phyloP scores from a whole-genome alignment of 2,797 vertebrate genomes.

The Benthosema pterotum region DNA sequence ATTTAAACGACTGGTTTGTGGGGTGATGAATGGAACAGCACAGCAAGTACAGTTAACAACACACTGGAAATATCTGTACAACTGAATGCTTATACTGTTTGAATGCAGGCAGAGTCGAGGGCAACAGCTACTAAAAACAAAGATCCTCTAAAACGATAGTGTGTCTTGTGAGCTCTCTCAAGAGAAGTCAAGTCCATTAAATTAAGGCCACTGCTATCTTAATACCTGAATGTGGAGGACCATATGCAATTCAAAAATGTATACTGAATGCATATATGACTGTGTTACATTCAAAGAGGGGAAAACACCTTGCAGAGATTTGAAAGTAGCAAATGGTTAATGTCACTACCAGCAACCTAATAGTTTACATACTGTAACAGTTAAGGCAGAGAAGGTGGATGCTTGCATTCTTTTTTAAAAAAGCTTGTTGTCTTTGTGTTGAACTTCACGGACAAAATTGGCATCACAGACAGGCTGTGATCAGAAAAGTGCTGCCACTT shows the following conservation, averaged over 20 bases:
- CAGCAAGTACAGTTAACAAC: slow-evolving; percentile 42
- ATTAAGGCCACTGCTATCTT: slow-evolving; percentile 35
- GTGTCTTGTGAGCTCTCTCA: slow-evolving; percentile 37
- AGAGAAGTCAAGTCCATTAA: slow-evolving; percentile 36
- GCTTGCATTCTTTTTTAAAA: slow-evolving; percentile 67
- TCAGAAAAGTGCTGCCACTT: slow-evolving; percentile 79
- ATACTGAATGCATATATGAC: slow-evolving; percentile 36
- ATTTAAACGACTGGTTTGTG: slow-evolving; percentile 43
- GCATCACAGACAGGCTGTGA: slow-evolving; percentile 47
- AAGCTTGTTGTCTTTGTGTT: slow-evolving; percentile 62
- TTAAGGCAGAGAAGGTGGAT: slow-evolving; percentile 48
- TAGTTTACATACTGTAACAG: slow-evolving; percentile 53
- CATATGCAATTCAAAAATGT: slow-evolving; percentile 18
- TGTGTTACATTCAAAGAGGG: slow-evolving; percentile 58
- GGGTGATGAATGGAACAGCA: slow-evolving; percentile 50
- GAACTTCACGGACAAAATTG: slow-evolving; percentile 61
- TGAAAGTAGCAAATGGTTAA: slow-evolving; percentile 44
- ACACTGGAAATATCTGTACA: slow-evolving; percentile 49
- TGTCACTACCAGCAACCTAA: slow-evolving; percentile 34
- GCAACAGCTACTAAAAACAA: slow-evolving; percentile 33
- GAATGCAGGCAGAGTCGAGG: slow-evolving; percentile 52
- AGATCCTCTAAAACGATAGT: slow-evolving; percentile 37
- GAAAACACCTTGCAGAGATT: slow-evolving; percentile 26
- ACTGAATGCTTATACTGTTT: slow-evolving; percentile 39
- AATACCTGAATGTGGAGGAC: slow-evolving; percentile 49